These are phyloP conservation scores for Neoniphon sammara DNA, from an alignment of 2,797 vertebrate species.

Conservation along the genomic window DNA sequence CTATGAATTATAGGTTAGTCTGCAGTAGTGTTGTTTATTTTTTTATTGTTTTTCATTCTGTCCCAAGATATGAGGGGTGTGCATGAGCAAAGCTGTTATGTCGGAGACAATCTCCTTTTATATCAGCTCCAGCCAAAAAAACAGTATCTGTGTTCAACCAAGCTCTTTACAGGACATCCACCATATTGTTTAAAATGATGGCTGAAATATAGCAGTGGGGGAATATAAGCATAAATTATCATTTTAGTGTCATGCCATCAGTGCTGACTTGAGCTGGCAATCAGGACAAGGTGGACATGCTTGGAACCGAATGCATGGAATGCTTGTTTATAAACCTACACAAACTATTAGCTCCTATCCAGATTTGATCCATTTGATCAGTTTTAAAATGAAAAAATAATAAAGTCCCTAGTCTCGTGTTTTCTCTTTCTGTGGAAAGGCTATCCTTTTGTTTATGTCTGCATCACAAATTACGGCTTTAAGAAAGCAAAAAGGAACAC, in stretches of 20 bases:
- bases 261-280: neutral
- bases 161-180: neutral
- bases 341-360: no score
- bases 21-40: neutral
- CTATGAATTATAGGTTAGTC: no score
- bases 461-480: conserved; percentile 31
- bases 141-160: neutral
- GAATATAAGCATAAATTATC: neutral
- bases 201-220: neutral
- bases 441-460: conserved; percentile 31
- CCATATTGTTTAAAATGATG: neutral
- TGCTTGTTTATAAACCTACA: no score
- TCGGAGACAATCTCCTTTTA: no score
- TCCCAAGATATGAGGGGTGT: no score
- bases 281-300: neutral
- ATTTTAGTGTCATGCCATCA: neutral
- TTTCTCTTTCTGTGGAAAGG: conserved; percentile 5
- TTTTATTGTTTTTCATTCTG: neutral
- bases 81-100: no score
- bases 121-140: neutral
- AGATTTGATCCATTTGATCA: neutral
- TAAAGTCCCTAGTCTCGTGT: neutral
- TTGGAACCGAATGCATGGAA: no score
- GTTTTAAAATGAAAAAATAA: neutral
- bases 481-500: conserved; percentile 27